phyloP scores from a whole-genome alignment of 2,113 vertebrate genomes.

The Hypocryptadius cinnamomeus region DNA sequence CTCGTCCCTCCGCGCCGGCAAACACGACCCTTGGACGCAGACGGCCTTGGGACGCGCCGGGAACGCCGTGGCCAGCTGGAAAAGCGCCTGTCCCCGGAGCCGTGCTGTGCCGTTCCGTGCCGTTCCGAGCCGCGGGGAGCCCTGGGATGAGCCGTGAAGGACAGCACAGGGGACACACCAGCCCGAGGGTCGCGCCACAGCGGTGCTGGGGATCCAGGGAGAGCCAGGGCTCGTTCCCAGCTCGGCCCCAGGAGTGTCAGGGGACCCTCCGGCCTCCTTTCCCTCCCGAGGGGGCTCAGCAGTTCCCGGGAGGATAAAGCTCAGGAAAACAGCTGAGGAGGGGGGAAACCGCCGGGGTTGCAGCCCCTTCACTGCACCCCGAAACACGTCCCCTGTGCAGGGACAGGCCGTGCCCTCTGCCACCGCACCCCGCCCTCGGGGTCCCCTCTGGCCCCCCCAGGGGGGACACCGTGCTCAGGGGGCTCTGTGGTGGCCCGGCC shows the following conservation, averaged over 20 bases:
- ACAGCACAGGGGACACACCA: not conserved
- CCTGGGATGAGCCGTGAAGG: not conserved
- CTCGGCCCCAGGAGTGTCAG: fast-evolving
- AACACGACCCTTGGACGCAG: not conserved
- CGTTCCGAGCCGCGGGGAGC: not conserved
- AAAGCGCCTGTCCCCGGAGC: not conserved
- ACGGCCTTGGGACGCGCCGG: not conserved
- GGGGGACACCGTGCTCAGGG: not conserved
- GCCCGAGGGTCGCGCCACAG: fast-evolving
- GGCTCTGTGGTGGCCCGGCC: not conserved
- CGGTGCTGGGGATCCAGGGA: not conserved
- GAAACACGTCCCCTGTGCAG: not conserved
- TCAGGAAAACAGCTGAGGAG: not conserved
- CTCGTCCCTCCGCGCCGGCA: not conserved
- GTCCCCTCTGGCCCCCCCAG: not conserved
- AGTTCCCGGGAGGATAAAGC: not conserved
- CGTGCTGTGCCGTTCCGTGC: not conserved
- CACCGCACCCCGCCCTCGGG: fast-evolving
- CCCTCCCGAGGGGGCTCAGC: fast-evolving
- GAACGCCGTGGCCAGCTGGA: not conserved
- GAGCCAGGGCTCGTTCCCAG: not conserved
- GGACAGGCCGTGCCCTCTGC: too few relatives aligned
- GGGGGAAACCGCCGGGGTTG: fast-evolving
- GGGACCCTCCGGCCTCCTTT: not conserved
- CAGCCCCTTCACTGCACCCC: not conserved